Conservation (phyloP, 2,113 vertebrate species). For the Loxodonta africana region DNA sequence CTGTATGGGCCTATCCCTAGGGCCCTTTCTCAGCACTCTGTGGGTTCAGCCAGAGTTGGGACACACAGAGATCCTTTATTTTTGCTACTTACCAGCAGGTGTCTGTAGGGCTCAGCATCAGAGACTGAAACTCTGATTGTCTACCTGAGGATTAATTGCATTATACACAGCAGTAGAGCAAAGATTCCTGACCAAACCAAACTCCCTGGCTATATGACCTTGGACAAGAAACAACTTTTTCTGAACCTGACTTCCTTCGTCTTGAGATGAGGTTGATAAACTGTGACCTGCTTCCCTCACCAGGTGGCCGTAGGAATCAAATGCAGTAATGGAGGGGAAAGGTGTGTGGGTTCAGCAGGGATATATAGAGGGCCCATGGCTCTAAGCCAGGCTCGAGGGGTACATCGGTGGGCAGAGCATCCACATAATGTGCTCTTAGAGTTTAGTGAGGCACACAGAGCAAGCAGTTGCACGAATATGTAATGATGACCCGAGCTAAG, state of each 20-base stretch:
- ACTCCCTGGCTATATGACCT: not conserved
- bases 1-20: fast-evolving
- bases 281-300: not conserved
- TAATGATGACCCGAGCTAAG: not conserved
- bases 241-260: not conserved
- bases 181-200: not conserved
- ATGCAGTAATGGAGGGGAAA: not conserved
- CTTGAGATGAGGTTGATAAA: not conserved
- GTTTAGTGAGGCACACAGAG: not conserved
- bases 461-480: fast-evolving
- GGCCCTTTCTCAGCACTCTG: not conserved
- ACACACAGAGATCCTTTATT: not conserved
- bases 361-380: not conserved
- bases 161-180: not conserved
- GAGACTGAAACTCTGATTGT: not conserved
- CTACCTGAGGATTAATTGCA: not conserved
- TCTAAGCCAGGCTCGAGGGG: not conserved
- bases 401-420: not conserved
- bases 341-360: not conserved
- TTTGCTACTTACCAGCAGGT: not conserved
- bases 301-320: not conserved
- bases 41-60: not conserved
- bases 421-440: not conserved
- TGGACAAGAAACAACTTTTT: not conserved
- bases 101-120: not conserved